phyloP scores from a whole-genome alignment of 2,113 vertebrate genomes.

The Balaeniceps rex region DNA sequence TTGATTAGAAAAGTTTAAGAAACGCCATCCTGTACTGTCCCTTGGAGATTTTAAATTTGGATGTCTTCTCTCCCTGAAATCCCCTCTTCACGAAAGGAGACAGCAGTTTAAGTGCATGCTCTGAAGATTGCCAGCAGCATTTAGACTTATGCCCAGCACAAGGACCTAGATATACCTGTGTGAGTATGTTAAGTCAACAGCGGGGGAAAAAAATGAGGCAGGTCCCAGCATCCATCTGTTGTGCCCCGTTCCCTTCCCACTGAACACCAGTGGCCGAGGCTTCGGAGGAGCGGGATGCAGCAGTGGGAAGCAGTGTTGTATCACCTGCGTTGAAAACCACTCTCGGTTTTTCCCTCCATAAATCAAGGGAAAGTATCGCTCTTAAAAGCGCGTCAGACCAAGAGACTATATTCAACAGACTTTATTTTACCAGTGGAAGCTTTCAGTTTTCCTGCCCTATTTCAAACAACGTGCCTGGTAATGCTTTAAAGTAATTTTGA shows the following conservation, averaged over 20 bases:
- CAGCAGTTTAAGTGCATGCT: background rate
- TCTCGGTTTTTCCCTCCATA: background rate
- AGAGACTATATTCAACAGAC: background rate
- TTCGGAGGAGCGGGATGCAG: background rate
- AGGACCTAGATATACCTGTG: background rate
- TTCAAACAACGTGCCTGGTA: background rate
- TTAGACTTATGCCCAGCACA: background rate
- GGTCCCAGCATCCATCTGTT: background rate
- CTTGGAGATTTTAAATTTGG: background rate
- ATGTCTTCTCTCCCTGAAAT: background rate
- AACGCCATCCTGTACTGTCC: background rate
- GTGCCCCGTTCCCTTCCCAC: background rate
- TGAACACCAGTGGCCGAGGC: background rate
- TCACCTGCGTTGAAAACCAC: rapidly evolving
- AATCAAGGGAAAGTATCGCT: background rate
- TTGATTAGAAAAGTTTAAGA: background rate
- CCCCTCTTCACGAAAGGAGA: background rate
- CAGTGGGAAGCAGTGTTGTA: background rate
- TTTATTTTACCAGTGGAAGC: slow-evolving; percentile 7
- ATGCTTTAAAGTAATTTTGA: background rate
- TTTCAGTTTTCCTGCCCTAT: background rate
- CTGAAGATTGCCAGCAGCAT: background rate
- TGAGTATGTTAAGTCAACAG: background rate
- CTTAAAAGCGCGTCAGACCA: background rate
- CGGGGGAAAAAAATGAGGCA: background rate